Evolutionary conservation across 2,113 vertebrate genomes (phyloP), one percentile per base, ranked within the genome.

Genomic region (Hippoglossus stenolepis): DNA sequence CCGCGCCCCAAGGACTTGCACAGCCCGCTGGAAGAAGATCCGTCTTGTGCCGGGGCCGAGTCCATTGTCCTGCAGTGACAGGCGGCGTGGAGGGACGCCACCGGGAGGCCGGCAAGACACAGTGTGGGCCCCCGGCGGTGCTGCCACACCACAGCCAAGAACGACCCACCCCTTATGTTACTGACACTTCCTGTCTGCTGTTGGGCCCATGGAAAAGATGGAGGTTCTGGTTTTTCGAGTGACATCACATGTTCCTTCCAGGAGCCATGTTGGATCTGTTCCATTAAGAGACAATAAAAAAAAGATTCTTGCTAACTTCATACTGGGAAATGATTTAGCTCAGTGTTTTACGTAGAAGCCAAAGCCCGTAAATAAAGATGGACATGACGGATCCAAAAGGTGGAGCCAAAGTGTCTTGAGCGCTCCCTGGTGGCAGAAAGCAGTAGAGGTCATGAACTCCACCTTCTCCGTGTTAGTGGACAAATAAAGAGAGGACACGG

Each of bases 1-100:
- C 59, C 38, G 21, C 3, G 80, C 85, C 87, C 83, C 85, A 47
- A 93, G 80, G 84, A 75, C 81, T 86, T 54, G 9, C 56, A 53
- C 62, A 65, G 83, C 40, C 53, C 43, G 20, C 70, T 72, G 63
- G 69, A 63, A 67, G 73, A 73, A 26, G 79, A 85, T 82, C 84
- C 56, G 68, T 72, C 79, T 71, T 20, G 45, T 2, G 28, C 62
- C 7, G 17, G 53, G 71, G 79, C 40, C 5, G 21, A 24, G 59
- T 53, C 80, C 77, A 82, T 86, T 87, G 87, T 87, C 51, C 77
- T n/a, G 14, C 2, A 40, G 67, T 87, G 87, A 92, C 87, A 90
- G 75, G 77, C 60, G 62, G 45, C 23, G 61, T 70, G 77, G 72
- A 85, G 61, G 80, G 74, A 84, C 45, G 70, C 87, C 77, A 65